phyloP scores from a whole-genome alignment of 2,113 vertebrate genomes.

The Bubo blakistoni region DNA sequence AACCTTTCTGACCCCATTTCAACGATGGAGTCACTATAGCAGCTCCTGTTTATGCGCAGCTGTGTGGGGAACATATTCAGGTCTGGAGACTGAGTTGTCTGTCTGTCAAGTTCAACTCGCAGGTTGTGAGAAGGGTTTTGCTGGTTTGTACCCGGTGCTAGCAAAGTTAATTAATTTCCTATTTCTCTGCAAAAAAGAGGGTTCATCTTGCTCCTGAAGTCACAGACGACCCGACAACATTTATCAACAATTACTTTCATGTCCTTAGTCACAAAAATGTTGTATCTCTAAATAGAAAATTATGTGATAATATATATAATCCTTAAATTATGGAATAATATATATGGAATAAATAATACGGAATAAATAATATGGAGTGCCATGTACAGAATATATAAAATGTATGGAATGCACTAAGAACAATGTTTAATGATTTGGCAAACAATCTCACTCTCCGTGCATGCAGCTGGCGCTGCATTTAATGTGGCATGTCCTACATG shows the following conservation, averaged over 20 bases:
- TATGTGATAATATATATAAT: neutral
- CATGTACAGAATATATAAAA: neutral
- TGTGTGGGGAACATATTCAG: accelerated
- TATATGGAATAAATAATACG: neutral
- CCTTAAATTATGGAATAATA: neutral
- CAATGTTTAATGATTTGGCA: neutral
- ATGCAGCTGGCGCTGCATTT: neutral
- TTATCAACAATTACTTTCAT: neutral
- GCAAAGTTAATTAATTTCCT: neutral
- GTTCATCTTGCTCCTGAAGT: neutral
- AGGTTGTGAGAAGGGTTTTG: neutral
- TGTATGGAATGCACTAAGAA: neutral
- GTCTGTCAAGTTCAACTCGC: neutral
- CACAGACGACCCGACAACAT: neutral
- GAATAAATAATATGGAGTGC: neutral
- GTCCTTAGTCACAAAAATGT: neutral
- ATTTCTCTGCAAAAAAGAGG: neutral
- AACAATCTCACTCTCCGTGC: neutral
- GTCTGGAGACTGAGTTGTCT: neutral
- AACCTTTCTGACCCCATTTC: neutral
- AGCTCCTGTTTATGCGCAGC: neutral
- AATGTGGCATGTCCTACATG: neutral
- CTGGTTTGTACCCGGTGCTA: neutral
- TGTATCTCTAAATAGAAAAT: neutral
- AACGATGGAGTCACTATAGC: neutral